Evolutionary conservation across 2,888 invertebrate species (phyloP).

Genomic region (Drosophila merina): DNA sequence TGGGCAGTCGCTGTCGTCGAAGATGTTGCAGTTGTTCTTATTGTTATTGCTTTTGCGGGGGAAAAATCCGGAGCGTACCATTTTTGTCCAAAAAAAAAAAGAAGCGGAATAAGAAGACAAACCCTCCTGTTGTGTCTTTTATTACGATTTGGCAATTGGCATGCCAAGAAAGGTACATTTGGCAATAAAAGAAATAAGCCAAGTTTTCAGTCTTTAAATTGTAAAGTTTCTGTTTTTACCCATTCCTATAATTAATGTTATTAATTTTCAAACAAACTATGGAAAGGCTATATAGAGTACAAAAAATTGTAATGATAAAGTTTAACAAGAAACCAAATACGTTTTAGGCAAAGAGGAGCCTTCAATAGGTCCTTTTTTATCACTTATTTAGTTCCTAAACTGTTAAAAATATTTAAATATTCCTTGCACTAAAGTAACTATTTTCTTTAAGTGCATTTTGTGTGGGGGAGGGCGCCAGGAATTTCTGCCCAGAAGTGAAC

Average conservation of each 20-base stretch:
- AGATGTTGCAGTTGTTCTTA: conserved; percentile 48
- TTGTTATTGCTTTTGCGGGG: conserved; percentile 44
- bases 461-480: conserved; percentile 11
- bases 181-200: background rate
- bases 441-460: conserved; percentile 10
- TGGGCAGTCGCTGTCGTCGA: conserved; percentile 53
- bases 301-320: background rate
- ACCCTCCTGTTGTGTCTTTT: conserved; percentile 78
- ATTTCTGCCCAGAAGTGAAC: conserved; percentile 31
- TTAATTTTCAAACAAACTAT: background rate
- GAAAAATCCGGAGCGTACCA: conserved; percentile 70
- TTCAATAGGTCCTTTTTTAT: no score
- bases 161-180: conserved; percentile 14
- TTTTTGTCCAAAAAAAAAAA: conserved; percentile 63
- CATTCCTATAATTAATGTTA: background rate
- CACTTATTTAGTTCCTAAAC: no score
- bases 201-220: background rate
- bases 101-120: background rate
- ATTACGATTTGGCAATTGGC: conserved; percentile 52
- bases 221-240: background rate
- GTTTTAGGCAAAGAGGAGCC: no score
- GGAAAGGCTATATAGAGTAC: background rate
- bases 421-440: background rate
- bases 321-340: background rate
- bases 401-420: no score